Percentiles rank a stretch among this genome's conserved stretches.
Evolutionary conservation across 2,797 vertebrate genomes (phyloP).

Genomic region (Falco naumanni): DNA sequence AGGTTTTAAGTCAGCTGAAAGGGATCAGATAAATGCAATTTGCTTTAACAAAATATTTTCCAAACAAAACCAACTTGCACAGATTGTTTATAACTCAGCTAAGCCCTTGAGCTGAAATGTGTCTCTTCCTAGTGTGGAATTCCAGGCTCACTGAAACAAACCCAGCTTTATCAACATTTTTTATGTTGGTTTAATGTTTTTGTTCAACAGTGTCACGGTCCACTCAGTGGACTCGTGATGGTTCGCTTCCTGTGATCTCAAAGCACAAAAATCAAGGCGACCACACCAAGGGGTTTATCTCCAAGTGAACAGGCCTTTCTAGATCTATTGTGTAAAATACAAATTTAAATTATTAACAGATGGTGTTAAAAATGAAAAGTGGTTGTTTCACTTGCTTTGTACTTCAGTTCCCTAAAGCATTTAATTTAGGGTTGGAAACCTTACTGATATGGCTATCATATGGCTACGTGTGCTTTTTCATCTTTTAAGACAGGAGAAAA

Average conservation of each 20-base stretch:
- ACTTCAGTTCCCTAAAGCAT: not conserved
- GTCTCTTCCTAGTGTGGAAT: not conserved
- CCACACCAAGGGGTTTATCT: not conserved
- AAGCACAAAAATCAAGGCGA: no score
- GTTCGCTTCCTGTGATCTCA: no score
- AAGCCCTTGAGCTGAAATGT: not conserved
- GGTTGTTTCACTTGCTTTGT: not conserved
- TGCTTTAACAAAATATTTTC: not conserved
- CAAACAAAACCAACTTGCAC: not conserved
- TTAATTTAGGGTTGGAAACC: not conserved
- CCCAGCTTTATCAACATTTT: not conserved
- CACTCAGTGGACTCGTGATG: no score
- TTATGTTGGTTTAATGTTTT: not conserved
- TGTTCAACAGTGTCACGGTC: not conserved
- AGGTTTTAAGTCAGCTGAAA: not conserved
- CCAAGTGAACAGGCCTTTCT: not conserved
- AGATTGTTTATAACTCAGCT: not conserved
- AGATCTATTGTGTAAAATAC: not conserved
- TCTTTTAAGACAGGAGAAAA: not conserved
- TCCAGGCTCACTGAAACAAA: not conserved
- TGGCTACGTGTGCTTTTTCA: not conserved
- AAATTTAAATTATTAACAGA: not conserved
- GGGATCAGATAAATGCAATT: not conserved
- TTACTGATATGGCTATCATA: not conserved
- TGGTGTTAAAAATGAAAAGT: not conserved